Percentiles rank a stretch among this genome's conserved stretches.
Evolutionary conservation across 2,113 vertebrate genomes (phyloP).

Genomic region (Meleagris gallopavo): DNA sequence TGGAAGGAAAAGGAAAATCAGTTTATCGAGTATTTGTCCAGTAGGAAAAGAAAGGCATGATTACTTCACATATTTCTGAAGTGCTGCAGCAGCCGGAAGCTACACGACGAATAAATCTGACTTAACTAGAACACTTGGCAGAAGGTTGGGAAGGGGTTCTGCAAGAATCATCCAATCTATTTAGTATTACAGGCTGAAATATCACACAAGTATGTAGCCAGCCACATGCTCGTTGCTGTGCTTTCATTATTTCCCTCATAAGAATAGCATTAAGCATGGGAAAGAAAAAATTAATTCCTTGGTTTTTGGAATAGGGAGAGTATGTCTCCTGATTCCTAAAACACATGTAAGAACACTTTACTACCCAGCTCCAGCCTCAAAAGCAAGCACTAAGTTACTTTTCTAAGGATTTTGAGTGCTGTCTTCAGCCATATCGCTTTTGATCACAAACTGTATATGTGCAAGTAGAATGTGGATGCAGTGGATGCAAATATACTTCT

Average conservation of each 20-base stretch:
- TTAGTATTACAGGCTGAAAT: background rate
- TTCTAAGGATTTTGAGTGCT: background rate
- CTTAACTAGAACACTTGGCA: background rate
- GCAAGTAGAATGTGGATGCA: background rate
- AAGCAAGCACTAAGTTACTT: background rate
- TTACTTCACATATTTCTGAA: background rate
- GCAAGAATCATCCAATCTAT: background rate
- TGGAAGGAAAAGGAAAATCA: background rate
- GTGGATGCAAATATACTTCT: background rate
- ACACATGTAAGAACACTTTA: background rate
- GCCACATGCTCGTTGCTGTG: background rate
- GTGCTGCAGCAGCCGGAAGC: background rate
- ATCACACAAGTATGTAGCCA: background rate
- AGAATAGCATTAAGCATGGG: background rate
- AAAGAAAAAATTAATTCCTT: background rate
- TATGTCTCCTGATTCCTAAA: background rate
- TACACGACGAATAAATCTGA: background rate
- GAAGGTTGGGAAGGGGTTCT: background rate
- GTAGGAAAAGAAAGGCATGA: background rate
- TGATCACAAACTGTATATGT: background rate
- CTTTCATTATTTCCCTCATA: background rate
- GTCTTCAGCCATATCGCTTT: background rate
- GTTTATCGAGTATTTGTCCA: fast-evolving
- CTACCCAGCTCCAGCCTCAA: background rate
- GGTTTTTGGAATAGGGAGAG: background rate